Evolutionary conservation across 1,140 invertebrate species (phyloP).

Genomic region (Pararge aegeria): DNA sequence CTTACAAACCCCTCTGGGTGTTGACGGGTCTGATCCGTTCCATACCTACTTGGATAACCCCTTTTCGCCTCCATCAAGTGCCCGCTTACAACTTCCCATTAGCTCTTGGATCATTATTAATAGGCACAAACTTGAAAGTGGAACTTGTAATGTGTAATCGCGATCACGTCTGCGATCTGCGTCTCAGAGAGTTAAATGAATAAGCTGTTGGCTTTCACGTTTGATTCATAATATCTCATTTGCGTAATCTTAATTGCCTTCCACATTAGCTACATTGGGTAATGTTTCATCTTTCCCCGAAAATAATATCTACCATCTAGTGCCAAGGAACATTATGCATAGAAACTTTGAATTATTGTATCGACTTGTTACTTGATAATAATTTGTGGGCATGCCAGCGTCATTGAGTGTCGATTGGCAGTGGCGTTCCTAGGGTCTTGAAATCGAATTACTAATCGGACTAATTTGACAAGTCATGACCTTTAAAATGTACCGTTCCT

Average conservation of each 20-base stretch:
- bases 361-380: too few species aligned
- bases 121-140: not conserved
- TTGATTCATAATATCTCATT: constrained; percentile 18
- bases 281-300: not conserved
- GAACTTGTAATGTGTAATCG: not conserved
- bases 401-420: too few species aligned
- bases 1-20: too few species aligned
- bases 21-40: too few species aligned
- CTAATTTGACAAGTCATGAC: too few species aligned
- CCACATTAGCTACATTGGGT: not conserved
- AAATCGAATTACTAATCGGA: too few species aligned
- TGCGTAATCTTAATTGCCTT: constrained; percentile 18
- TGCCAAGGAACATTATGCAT: not conserved
- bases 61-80: constrained; percentile 6
- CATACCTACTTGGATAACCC: too few species aligned
- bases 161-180: not conserved
- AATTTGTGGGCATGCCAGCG: too few species aligned
- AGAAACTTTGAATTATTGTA: too few species aligned
- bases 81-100: constrained; percentile 3
- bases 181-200: constrained; percentile 19
- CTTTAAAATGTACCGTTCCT: too few species aligned
- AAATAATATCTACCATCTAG: not conserved
- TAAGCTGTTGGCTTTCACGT: constrained; percentile 21
- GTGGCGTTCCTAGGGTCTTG: too few species aligned
- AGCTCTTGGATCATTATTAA: not conserved